A percentile compares a stretch with the other conserved stretches of the same genome.
Evolutionary conservation across 2,113 vertebrate genomes (phyloP).

Genomic region (Scomber colias): DNA sequence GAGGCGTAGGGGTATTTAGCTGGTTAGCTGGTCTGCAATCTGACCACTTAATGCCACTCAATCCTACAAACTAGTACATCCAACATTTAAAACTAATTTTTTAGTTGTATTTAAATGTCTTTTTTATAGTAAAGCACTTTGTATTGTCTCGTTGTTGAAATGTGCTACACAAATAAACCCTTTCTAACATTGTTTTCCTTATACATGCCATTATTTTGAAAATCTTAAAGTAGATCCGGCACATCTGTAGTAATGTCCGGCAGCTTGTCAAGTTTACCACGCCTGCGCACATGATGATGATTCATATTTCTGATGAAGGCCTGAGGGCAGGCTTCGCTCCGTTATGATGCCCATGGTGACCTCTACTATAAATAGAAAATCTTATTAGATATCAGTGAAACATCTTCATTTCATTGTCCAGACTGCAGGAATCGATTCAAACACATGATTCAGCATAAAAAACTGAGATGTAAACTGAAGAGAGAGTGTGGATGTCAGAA

Average conservation of each 20-base stretch:
- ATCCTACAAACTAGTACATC: too few species aligned
- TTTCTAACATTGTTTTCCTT: background rate
- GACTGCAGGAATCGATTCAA: background rate
- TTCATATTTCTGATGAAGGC: slow-evolving; percentile 42
- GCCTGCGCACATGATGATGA: slow-evolving; percentile 68
- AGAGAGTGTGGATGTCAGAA: too few species aligned
- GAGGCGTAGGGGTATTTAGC: too few species aligned
- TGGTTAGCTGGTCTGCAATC: too few species aligned
- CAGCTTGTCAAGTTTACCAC: slow-evolving; percentile 29
- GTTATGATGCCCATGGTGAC: slow-evolving; percentile 32
- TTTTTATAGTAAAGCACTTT: too few species aligned
- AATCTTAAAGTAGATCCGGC: background rate
- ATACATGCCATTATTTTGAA: slow-evolving; percentile 37
- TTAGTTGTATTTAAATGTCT: too few species aligned
- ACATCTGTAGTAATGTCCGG: background rate
- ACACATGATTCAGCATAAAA: background rate
- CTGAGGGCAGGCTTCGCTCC: slow-evolving; percentile 16
- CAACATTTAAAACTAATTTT: too few species aligned
- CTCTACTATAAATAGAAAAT: background rate
- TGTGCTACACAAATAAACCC: background rate
- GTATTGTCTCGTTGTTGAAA: too few species aligned
- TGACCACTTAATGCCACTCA: too few species aligned
- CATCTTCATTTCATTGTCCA: background rate
- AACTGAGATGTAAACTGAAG: too few species aligned
- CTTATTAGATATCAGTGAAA: background rate